Evolutionary conservation across 2,888 invertebrate genomes (phyloP).

Genomic region (Leucophenga montana): DNA sequence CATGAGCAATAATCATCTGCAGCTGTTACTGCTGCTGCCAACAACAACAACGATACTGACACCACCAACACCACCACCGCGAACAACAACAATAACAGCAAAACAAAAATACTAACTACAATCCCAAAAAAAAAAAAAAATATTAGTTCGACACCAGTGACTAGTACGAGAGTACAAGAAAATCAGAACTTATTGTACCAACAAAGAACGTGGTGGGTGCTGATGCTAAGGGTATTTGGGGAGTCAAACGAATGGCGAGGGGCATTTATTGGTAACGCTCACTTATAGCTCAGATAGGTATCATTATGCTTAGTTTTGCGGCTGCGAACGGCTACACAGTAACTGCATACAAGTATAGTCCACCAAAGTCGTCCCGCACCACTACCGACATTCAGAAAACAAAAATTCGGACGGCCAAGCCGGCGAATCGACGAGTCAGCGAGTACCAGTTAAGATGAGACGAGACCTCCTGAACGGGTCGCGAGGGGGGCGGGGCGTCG

Average conservation of each 20-base stretch:
- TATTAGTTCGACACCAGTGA: neutral
- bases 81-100: constrained; percentile 26
- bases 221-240: constrained; percentile 2
- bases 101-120: constrained; percentile 1
- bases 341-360: neutral
- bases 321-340: neutral
- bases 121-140: neutral
- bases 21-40: constrained; percentile 46
- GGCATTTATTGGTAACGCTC: constrained; percentile 26
- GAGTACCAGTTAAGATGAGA: neutral
- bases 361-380: no score
- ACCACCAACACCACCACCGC: constrained; percentile 11
- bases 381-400: no score
- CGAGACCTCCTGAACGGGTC: no score
- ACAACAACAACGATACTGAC: constrained; percentile 1
- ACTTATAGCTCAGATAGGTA: constrained; percentile 45
- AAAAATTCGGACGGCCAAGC: no score
- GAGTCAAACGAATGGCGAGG: neutral
- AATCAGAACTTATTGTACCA: neutral
- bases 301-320: constrained; percentile 37
- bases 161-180: neutral
- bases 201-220: no score
- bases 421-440: neutral
- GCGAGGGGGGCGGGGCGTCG: neutral
- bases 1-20: constrained; percentile 47